Evolutionary conservation across 2,113 vertebrate genomes (phyloP), one percentile per base, ranked within the genome.

Genomic region (Lipophrys pholis): DNA sequence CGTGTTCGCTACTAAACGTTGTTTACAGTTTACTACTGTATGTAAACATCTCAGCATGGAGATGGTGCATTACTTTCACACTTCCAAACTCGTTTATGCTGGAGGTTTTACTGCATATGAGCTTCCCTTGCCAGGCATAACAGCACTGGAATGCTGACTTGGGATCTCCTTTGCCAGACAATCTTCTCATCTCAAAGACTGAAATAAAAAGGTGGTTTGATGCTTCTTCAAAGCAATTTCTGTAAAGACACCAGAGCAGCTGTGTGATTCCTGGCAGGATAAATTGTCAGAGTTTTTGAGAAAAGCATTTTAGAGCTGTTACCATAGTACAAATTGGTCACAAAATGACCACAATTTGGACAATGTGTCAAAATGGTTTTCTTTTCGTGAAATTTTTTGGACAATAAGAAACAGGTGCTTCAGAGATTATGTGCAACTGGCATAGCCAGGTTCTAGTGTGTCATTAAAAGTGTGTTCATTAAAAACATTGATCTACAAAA

Each of bases 81-180:
- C 48, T 74, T 76, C 40, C 76, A 67, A 76, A 78, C 72, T 69
- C 54, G 68, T 75, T 73, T 82, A 46, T 73, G 66, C 70, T 78
- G 74, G 39, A 72, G 52, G 55, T 82, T 80, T 86, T 83, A 83
- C 54, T 72, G 78, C 68, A 42, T 63, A 61, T 73, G 78, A 82
- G 70, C 62, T 72, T 76, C 55, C 57, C 69, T 84, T 73, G 80
- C 73, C 67, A 78, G 65, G 50, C 15, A 56, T 67, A 69, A 68
- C 59, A 60, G 68, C 59, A 12, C 61, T 69, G 54, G 62, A 76
- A 60, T 83, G 65, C 72, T 90, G 77, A 78, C 69, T 71, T 80
- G 63, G 60, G 40, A 74, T 77, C 52, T 63, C 61, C 71, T 61
- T 68, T 61, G 76, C 64, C 71, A 76, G 71, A 71, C 49, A 40